phyloP scores from a whole-genome alignment of 2,113 vertebrate species.

The Boulengeromyrus knoepffleri region DNA sequence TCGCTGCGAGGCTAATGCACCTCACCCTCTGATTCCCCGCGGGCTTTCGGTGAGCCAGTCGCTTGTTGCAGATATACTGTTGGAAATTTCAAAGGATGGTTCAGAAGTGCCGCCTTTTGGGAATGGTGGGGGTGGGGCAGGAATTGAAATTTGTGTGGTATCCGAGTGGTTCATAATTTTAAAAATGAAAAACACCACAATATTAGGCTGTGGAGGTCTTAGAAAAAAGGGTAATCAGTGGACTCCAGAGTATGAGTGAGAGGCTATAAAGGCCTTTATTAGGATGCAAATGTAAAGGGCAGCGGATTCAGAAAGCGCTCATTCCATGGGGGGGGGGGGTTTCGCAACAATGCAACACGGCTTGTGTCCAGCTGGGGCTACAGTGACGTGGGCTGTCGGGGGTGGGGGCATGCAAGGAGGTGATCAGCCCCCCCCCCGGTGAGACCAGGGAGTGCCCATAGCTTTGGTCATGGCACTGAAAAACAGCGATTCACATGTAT shows the following conservation, averaged over 20 bases:
- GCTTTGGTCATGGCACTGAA: background rate
- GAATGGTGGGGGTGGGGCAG: background rate
- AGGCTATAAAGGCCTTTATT: background rate
- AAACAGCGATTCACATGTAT: background rate
- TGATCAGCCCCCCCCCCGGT: background rate
- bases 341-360: background rate
- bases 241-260: background rate
- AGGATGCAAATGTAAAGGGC: background rate
- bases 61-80: background rate
- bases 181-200: background rate
- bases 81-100: background rate
- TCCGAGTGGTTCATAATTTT: background rate
- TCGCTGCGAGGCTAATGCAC: conserved; percentile 8
- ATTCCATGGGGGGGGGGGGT: background rate
- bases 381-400: background rate
- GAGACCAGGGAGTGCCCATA: background rate
- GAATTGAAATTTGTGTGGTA: background rate
- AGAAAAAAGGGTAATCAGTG: background rate
- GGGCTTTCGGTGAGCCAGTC: background rate
- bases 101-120: background rate
- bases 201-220: background rate
- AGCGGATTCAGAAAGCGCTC: background rate
- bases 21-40: background rate
- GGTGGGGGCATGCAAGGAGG: background rate
- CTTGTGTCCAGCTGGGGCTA: background rate